Evolutionary conservation across 2,797 vertebrate genomes (phyloP).

Genomic region (Falco cherrug): DNA sequence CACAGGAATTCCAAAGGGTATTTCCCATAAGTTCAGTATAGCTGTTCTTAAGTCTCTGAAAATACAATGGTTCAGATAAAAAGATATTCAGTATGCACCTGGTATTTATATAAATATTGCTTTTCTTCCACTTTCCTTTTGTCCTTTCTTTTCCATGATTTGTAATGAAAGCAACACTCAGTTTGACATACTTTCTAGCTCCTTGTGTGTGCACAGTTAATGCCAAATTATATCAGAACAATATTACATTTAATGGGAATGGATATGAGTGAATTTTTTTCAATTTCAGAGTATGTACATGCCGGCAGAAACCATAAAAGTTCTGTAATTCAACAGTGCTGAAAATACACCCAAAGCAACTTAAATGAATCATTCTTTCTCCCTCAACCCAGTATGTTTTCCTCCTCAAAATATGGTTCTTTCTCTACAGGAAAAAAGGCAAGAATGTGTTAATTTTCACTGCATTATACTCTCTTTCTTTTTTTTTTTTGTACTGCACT

Average conservation of each 20-base stretch:
- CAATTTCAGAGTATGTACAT: background rate
- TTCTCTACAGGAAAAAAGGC: background rate
- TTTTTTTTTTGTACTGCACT: background rate
- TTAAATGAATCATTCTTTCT: background rate
- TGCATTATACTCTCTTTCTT: background rate
- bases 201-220: background rate
- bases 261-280: background rate
- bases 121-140: background rate
- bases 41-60: background rate
- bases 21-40: conserved; percentile 17
- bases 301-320: background rate
- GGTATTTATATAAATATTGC: conserved; percentile 36
- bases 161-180: background rate
- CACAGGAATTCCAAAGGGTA: conserved; percentile 13
- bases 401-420: background rate
- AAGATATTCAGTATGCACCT: background rate
- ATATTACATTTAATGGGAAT: background rate
- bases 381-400: background rate
- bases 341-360: background rate
- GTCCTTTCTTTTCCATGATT: background rate
- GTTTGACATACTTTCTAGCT: background rate
- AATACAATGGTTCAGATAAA: background rate
- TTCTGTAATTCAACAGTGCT: background rate
- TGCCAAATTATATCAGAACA: background rate
- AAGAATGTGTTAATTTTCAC: background rate